Evolutionary conservation across 1,140 invertebrate genomes (phyloP).

Genomic region (Radopholus similis): DNA sequence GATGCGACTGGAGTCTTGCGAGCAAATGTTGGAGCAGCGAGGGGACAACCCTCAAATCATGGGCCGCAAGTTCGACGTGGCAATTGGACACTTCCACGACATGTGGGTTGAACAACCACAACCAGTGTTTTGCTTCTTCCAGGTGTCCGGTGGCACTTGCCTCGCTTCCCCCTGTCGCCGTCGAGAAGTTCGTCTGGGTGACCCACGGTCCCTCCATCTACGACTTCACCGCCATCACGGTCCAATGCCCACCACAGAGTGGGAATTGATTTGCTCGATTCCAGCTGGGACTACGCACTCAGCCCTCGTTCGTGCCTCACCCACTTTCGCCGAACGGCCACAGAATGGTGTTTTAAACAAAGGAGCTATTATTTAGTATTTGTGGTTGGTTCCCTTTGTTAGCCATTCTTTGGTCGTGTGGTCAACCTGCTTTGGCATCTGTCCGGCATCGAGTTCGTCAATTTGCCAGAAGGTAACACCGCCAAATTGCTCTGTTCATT

Average conservation of each 20-base stretch:
- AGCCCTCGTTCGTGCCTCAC: conserved; percentile 55
- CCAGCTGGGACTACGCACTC: conserved; percentile 50
- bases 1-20: conserved; percentile 55
- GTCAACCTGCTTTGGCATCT: conserved; percentile 57
- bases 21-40: conserved; percentile 50
- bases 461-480: conserved; percentile 49
- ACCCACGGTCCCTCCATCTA: conserved; percentile 59
- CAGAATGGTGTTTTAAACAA: conserved; percentile 30
- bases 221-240: conserved; percentile 48
- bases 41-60: conserved; percentile 26
- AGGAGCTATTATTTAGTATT: not conserved
- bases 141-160: conserved; percentile 51
- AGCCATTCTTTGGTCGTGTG: conserved; percentile 39
- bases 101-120: conserved; percentile 16
- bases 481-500: not conserved
- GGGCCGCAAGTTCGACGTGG: conserved; percentile 51
- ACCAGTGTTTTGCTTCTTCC: not conserved
- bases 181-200: conserved; percentile 57
- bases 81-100: conserved; percentile 59
- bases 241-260: not conserved
- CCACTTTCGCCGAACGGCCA: conserved; percentile 54
- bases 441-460: conserved; percentile 53
- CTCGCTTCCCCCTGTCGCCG: too few relatives aligned
- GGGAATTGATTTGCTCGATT: not conserved
- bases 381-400: not conserved